Evolutionary conservation across 1,140 invertebrate genomes (phyloP), one percentile per base, ranked within the genome.

Genomic region (Drosophila orosa): DNA sequence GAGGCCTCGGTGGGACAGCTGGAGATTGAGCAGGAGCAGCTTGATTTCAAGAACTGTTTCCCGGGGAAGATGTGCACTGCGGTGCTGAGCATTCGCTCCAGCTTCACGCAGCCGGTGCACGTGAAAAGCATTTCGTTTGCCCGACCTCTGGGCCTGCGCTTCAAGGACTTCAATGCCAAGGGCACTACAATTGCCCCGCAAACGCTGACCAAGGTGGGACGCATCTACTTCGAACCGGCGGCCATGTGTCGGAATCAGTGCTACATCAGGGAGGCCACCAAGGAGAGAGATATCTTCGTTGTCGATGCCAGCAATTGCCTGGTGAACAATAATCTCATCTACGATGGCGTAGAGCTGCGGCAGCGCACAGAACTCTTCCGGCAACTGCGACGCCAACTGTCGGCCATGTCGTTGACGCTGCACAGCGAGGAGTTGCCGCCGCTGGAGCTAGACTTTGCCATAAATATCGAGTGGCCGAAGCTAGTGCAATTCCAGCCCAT

Each of bases 11-110:
- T 94, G 44, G 95, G 95, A 31, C 93, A 93, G 75, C 77, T 94
- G 54, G 92, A 93, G 60, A 93, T 95, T 40, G 93, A 94, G 24
- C 93, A 95, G 31, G 94, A 95, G 74, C 93, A 94, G 73, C 90
- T 97, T 15, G 92, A 95, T 45, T 97, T 97, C 91, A 94, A 95
- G 63, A 95, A 97, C 92, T 96, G 96, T 75, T 97, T 97, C 94
- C 97, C 97, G 35, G 96, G 96, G 17, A 96, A 95, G 91, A 94
- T 96, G 45, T 97, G 96, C 82, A 93, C 94, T 42, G 94, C 96
- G 78, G 94, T 95, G 66, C 85, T 97, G 9, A 94, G 94, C 80
- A 94, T 97, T 24, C 94, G 95, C 57, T 97, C 95, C 60, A 95
- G 95, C 7, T 97, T 97, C 91, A 93, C 93, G 35, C 94, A 95